A percentile compares a stretch with the other conserved stretches of the same genome.
phyloP scores from a whole-genome alignment of 2,113 vertebrate genomes.

The Crocuta crocuta region DNA sequence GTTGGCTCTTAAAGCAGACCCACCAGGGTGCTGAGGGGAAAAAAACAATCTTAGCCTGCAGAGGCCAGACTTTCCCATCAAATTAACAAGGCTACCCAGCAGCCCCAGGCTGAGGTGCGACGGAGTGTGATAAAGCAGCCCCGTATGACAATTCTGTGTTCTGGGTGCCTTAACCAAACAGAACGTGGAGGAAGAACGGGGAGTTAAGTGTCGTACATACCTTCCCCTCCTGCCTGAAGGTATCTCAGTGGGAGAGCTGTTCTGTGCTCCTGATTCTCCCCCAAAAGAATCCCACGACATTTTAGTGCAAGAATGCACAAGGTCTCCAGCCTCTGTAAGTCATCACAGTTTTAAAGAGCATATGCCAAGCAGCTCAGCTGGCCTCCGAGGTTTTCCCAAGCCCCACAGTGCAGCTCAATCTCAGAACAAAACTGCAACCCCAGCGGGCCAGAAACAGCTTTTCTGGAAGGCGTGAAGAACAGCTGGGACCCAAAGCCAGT shows the following conservation, averaged over 20 bases:
- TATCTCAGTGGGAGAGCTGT: background rate
- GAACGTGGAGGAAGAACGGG: background rate
- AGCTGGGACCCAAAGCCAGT: background rate
- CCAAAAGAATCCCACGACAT: background rate
- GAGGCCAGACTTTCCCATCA: background rate
- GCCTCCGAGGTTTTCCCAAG: rapidly evolving
- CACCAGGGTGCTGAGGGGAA: background rate
- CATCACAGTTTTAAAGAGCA: background rate
- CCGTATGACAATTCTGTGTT: background rate
- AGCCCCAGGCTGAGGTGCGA: background rate
- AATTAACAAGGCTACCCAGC: constrained; percentile 24
- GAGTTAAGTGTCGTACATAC: background rate
- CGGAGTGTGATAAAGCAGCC: background rate
- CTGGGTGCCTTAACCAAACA: background rate
- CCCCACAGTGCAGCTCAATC: rapidly evolving
- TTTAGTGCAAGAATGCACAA: background rate
- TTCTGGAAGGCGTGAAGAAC: background rate
- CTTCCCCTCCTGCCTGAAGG: background rate
- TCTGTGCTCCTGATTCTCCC: background rate
- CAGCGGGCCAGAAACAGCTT: background rate
- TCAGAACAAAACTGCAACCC: background rate
- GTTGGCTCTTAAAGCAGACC: background rate
- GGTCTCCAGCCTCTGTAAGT: background rate
- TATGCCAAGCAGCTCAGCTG: background rate
- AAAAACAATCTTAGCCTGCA: background rate